Conservation (phyloP, 2,888 invertebrate genomes). For the Troides aeacus region DNA sequence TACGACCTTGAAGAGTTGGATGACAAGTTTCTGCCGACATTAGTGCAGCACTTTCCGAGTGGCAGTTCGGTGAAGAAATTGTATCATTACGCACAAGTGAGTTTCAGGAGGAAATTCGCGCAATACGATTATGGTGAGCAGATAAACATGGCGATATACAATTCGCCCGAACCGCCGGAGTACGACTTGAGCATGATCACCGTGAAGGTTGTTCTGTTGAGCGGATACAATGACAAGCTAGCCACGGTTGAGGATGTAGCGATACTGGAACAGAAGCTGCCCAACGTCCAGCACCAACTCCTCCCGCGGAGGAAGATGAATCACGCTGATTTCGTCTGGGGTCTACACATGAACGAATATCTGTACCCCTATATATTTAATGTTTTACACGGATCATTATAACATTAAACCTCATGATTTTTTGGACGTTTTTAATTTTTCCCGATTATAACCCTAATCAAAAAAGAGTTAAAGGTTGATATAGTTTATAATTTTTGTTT, state of each 20-base stretch:
- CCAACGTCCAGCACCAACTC: constrained; percentile 38
- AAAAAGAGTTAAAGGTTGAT: no score
- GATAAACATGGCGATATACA: constrained; percentile 36
- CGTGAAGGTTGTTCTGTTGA: constrained; percentile 37
- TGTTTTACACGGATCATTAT: constrained; percentile 26
- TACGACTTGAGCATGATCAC: constrained; percentile 41
- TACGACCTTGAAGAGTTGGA: constrained; percentile 35
- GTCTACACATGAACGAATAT: constrained; percentile 34
- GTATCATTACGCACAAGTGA: constrained; percentile 42
- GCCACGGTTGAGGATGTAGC: constrained; percentile 37
- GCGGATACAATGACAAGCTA: constrained; percentile 39
- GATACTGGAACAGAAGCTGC: constrained; percentile 33
- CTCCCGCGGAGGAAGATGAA: constrained; percentile 34
- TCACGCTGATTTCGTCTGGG: constrained; percentile 43
- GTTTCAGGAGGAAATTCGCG: constrained; percentile 34
- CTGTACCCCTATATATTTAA: constrained; percentile 39
- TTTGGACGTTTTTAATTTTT: no score
- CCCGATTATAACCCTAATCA: no score
- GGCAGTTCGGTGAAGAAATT: constrained; percentile 43
- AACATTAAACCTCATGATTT: no score
- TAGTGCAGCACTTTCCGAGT: constrained; percentile 39
- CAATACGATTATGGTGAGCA: constrained; percentile 38
- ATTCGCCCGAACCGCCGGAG: constrained; percentile 35
- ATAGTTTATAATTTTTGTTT: no score
- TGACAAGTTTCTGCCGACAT: constrained; percentile 35